A percentile compares a stretch with the other conserved stretches of the same genome.
Evolutionary conservation across 2,113 vertebrate genomes (phyloP).

Genomic region (Sterrhoptilus dennistouni): DNA sequence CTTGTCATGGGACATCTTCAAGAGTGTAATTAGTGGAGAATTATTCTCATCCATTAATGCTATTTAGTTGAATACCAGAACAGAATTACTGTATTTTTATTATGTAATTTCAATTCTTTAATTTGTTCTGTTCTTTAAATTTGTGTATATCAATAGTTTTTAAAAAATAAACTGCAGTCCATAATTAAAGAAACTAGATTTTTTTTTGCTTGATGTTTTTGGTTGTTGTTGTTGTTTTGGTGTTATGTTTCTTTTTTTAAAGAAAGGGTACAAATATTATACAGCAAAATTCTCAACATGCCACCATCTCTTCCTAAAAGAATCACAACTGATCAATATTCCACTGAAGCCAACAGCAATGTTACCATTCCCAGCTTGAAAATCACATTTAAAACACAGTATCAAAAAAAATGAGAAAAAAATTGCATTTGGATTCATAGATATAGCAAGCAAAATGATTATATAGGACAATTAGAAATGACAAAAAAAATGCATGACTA

Average conservation of each 20-base stretch:
- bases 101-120: not conserved
- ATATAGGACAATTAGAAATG: not conserved
- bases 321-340: not conserved
- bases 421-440: not conserved
- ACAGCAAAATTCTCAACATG: not conserved
- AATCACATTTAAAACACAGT: not conserved
- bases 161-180: not conserved
- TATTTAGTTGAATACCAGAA: not conserved
- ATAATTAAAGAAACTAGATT: rapidly evolving
- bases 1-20: not conserved
- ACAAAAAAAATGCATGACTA: not conserved
- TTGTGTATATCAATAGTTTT: not conserved
- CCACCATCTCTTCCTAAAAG: not conserved
- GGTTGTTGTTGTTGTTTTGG: not conserved
- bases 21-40: not conserved
- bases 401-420: not conserved
- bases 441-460: not conserved
- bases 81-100: not conserved
- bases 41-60: not conserved
- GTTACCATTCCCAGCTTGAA: not conserved
- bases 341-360: not conserved
- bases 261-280: not conserved
- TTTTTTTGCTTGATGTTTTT: not conserved
- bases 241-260: not conserved
- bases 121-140: not conserved